Evolutionary conservation across 2,888 invertebrate species (phyloP), one percentile per base, ranked within the genome.

Genomic region (Ornithoptera alexandrae): DNA sequence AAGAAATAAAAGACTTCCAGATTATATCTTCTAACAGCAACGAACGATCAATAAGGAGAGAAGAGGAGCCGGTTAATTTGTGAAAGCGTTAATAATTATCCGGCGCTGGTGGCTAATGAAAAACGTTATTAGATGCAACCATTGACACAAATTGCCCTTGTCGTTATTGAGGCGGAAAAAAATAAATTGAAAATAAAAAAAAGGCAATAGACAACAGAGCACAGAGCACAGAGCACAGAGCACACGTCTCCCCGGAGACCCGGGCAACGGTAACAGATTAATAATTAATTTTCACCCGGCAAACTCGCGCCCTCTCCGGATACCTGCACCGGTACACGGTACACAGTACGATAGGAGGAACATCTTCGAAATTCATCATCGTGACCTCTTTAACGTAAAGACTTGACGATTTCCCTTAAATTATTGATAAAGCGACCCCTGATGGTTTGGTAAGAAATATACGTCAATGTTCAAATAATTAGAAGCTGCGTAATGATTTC

Each of bases 221-320:
- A 4, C 24, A 24, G 24, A 24, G 24, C 24, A 5, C 30, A 30
- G 30, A 30, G 30, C 30, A 30, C 30, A 30, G 30, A 69, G 78
- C 80, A 83, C 83, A 83, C 81, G 80, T 81, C 84, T 80, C 81
- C 80, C 79, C 76, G 79, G 84, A 84, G 83, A 84, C 79, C 78
- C 78, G 81, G 80, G 84, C 83, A 82, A 84, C 85, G 87, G 86
- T 82, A 85, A 87, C 88, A 89, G 89, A 90, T 90, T 90, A 90
- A 89, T 90, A 84, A 89, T 91, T 90, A 90, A 90, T 91, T 92
- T 89, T 84, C 84, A 81, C 87, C 84, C 85, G 85, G 83, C 79
- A 81, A 84, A 79, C 83, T 77, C 82, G 79, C 82, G 79, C 79
- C 79, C 75, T 86, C 84, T 84, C 62, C 83, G 81, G 85, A 83